Evolutionary conservation across 2,888 invertebrate species (phyloP), one percentile per base, ranked within the genome.

Genomic region (Biston betularia): DNA sequence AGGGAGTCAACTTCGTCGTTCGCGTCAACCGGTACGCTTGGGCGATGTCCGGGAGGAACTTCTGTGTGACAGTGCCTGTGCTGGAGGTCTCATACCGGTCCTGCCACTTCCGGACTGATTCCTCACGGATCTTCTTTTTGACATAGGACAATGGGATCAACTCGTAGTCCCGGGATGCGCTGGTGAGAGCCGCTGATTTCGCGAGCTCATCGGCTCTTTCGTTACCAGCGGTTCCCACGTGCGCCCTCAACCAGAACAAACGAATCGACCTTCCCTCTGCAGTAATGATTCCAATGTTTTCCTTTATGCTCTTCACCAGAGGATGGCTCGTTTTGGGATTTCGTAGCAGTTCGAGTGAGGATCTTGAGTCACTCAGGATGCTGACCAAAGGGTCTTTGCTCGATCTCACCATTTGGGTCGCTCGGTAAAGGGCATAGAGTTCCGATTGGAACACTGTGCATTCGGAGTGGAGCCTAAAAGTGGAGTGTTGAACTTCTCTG

Each of bases 101-200:
- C 35, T 35, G 35, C 35, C 35, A 45, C 15, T 33, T 45, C 33
- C 34, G 33, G 33, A 56, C n/a, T 45, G 45, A 45, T 11, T 45
- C 45, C 45, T 56, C 34, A n/a, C 33, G 33, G 34, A 33, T 56
- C 12, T 33, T 56, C n/a, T n/a, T 56, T 56, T 35, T 42, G 42
- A 54, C 42, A 12, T 24, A 42, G 10, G 42, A 42, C 40, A 35
- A 7, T 4, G 35, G 35, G 35, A 42, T 54, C 42, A 24, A 15
- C 24, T 42, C 44, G 45, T 45, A 45, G 14, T 45, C 45, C 14
- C 45, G n/a, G 9, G 45, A 3, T 6, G 42, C 4, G 42, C 12
- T 11, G 42, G 42, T 42, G 12, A 42, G 45, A 14, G n/a, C 45
- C n/a, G 45, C 45, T 12, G 45, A 45, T 42, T 42, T 42, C 10